phyloP scores from a whole-genome alignment of 2,113 vertebrate genomes.

The Petroica traversi region DNA sequence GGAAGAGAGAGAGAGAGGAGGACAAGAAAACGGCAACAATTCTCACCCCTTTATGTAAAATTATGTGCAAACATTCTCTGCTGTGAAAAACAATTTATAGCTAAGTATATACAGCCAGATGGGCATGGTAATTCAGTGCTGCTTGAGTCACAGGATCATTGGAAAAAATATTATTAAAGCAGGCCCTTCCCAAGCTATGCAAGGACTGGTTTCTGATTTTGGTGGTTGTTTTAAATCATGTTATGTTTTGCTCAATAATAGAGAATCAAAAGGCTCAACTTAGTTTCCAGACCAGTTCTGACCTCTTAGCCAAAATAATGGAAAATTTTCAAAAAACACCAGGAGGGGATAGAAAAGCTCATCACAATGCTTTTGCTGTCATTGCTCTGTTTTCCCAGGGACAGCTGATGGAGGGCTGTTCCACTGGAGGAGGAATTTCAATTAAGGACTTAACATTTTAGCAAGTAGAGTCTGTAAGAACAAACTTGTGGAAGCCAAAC shows the following conservation, averaged over 20 bases:
- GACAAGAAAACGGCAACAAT: background rate
- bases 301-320: background rate
- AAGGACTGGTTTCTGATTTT: background rate
- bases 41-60: background rate
- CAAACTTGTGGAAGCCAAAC: background rate
- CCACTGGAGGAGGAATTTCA: constrained; percentile 58
- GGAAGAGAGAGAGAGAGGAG: background rate
- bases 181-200: background rate
- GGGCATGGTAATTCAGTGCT: background rate
- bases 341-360: background rate
- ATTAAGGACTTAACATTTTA: constrained; percentile 35
- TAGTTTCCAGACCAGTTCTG: background rate
- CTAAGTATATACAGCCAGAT: background rate
- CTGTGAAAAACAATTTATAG: background rate
- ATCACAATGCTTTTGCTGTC: constrained; percentile 23
- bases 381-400: background rate
- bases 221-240: background rate
- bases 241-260: background rate
- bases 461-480: background rate
- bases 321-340: background rate
- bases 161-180: background rate
- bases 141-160: background rate
- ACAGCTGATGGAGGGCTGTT: background rate
- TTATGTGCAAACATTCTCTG: background rate
- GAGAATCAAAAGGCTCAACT: background rate